phyloP scores from a whole-genome alignment of 30 jellyfish, hydroid and myxozoan species.

The Chironex yamaguchii region DNA sequence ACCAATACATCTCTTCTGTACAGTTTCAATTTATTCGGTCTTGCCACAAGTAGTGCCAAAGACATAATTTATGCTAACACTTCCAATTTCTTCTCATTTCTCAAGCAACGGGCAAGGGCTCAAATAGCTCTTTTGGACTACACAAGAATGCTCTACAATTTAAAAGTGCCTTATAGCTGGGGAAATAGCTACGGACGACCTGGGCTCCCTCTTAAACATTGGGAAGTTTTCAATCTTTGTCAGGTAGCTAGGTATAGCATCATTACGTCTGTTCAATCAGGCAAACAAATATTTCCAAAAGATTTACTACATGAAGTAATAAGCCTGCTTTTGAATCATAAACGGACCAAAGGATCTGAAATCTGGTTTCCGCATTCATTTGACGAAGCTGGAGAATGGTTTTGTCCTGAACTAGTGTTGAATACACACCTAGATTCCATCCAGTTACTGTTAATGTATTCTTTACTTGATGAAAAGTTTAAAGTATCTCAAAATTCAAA shows the following conservation, averaged over 20 bases:
- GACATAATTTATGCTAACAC: slow-evolving; percentile 12
- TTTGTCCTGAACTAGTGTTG: neutral
- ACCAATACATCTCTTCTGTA: neutral
- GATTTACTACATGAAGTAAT: neutral
- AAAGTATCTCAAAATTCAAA: neutral
- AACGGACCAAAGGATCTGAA: too few relatives aligned
- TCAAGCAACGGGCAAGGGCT: slow-evolving; percentile 2
- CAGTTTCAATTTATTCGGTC: neutral
- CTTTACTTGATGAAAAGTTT: neutral
- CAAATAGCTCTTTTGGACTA: slow-evolving; percentile 19
- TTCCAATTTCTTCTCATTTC: neutral
- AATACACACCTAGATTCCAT: slow-evolving; percentile 12
- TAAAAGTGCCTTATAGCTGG: slow-evolving; percentile 12
- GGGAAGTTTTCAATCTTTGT: slow-evolving; percentile 26
- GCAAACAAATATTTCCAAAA: neutral
- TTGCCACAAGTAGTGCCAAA: neutral
- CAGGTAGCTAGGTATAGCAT: neutral
- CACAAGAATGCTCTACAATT: neutral
- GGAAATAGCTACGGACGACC: neutral
- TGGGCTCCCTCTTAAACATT: slow-evolving; percentile 3
- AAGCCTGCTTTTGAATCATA: neutral
- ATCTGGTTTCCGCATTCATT: slow-evolving; percentile 38
- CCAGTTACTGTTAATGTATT: neutral
- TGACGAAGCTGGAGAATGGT: neutral
- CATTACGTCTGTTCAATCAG: neutral